phyloP scores from a whole-genome alignment of 1,140 invertebrate genomes.

The Bombus impatiens region DNA sequence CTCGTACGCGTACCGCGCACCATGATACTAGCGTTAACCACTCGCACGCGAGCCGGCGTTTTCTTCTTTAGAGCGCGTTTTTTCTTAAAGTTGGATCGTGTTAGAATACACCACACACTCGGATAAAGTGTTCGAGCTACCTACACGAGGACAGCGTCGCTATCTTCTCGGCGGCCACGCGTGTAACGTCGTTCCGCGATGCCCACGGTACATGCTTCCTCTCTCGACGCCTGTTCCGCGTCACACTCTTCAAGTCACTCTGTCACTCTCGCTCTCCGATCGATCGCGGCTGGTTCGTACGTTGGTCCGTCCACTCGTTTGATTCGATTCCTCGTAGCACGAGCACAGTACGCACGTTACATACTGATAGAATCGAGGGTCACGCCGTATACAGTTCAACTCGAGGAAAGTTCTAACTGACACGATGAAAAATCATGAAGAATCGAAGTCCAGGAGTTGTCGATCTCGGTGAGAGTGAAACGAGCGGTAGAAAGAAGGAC shows the following conservation, averaged over 20 bases:
- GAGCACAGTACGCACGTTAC: background rate
- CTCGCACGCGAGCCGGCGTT: constrained; percentile 48
- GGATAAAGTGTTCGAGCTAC: background rate
- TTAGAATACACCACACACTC: background rate
- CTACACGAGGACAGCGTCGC: background rate
- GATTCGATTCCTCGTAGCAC: background rate
- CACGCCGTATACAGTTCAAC: background rate
- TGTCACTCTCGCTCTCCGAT: background rate
- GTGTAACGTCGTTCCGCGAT: background rate
- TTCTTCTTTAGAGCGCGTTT: background rate
- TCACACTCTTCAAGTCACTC: constrained; percentile 1
- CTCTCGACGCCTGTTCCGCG: background rate
- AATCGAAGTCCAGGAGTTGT: background rate
- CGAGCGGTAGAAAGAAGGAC: background rate
- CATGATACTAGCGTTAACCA: constrained; percentile 45
- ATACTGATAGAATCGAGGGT: background rate
- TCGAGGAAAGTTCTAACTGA: background rate
- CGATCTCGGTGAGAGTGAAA: background rate
- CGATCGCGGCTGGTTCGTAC: background rate
- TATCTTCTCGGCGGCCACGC: background rate
- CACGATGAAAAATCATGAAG: background rate
- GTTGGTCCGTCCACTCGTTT: background rate
- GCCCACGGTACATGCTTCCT: background rate
- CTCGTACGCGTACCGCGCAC: constrained; percentile 34
- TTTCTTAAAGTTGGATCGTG: background rate